Evolutionary conservation across 2,113 vertebrate genomes (phyloP).

Genomic region (Miniopterus natalensis): DNA sequence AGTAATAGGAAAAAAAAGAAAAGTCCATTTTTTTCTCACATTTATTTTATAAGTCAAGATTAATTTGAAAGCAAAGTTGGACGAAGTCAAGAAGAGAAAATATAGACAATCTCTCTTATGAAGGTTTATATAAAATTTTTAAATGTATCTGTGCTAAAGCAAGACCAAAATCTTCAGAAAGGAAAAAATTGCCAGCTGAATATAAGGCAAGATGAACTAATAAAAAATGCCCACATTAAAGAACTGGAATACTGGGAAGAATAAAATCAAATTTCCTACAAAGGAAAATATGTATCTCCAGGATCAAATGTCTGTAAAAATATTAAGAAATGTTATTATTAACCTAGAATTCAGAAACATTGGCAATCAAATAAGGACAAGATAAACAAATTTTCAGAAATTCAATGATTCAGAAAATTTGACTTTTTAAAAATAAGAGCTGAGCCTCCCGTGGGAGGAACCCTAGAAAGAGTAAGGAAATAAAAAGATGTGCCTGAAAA

Average conservation of each 20-base stretch:
- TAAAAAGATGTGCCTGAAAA: background rate
- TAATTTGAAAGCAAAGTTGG: slow-evolving; percentile 27
- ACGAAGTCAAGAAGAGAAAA: background rate
- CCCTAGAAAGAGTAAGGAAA: background rate
- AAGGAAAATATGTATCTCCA: background rate
- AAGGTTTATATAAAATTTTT: background rate
- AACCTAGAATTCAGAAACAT: background rate
- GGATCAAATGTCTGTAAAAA: background rate
- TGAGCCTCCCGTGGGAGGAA: background rate
- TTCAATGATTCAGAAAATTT: background rate
- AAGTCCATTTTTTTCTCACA: background rate
- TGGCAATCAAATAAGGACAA: background rate
- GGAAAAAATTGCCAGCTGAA: background rate
- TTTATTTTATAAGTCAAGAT: background rate
- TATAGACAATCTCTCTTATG: background rate
- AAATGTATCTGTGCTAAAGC: background rate
- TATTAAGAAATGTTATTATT: background rate
- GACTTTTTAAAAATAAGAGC: slow-evolving; percentile 16
- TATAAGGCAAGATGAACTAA: background rate
- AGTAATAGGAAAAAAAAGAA: background rate
- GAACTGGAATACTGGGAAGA: background rate
- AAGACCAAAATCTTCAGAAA: background rate
- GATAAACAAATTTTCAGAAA: slow-evolving; percentile 27
- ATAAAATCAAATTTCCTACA: background rate
- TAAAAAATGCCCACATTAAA: background rate